Evolutionary conservation across 1,140 invertebrate species (phyloP), one percentile per base, ranked within the genome.

Genomic region (Colletes latitarsis): DNA sequence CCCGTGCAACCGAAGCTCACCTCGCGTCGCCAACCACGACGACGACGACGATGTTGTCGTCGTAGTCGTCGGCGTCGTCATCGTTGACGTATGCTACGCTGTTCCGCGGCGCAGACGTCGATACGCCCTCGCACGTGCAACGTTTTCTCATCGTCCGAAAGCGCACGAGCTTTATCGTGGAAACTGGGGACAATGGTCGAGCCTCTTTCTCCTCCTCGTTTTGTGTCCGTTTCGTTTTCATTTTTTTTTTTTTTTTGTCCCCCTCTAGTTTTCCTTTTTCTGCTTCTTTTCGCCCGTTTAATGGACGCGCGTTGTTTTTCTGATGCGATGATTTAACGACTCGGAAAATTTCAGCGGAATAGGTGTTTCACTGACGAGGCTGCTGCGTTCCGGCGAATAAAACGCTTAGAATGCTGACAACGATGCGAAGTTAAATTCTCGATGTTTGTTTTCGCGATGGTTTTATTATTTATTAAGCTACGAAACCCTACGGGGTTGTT

Each of bases 101-200:
- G 75, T 77, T 75, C 78, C 69, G 39, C 58, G 75, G 73, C 83
- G 84, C 79, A 87, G 77, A 89, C 88, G 88, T 90, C 88, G 82
- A 90, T 89, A 89, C 76, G 82, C 67, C 6, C 69, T 88, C 81
- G 81, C 88, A 89, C 89, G 88, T 89, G 89, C 83, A 90, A 67
- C 77, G 60, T 87, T 86, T 86, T 81, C 87, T 87, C 87, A 89
- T 77, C 88, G 75, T 82, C 85, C 82, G 71, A 89, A 86, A 88
- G 9, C 30, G 82, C 68, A 60, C 81, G 80, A 81, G 70, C 79
- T 77, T 86, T 73, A 63, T 79, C 77, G 70, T 73, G 30, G 60
- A 79, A 43, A 72, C 77, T 70, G 6, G 58, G 70, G 77, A 79
- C 77, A 79, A 79, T 79, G 69, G 70, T 79, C 70, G 78, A 83